Evolutionary conservation across 2,888 invertebrate species (phyloP), one percentile per base, ranked within the genome.

Genomic region (Beris chalybata): DNA sequence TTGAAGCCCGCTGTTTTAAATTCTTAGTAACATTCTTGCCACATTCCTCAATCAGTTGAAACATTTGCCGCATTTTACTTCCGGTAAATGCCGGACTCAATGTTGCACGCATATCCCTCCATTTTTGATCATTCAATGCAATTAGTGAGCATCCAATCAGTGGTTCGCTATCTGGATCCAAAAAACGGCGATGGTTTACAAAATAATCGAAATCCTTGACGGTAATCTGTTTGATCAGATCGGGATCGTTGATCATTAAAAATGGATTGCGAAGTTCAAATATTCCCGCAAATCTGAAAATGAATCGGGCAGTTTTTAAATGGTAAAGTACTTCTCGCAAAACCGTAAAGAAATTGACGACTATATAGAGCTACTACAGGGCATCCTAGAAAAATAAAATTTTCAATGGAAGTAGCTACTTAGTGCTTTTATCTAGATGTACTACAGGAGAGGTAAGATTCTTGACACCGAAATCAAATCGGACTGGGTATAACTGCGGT

Each of bases 71-170:
- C 71, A 85, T 84, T 74, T 84, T 84, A 50, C 83, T 82, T 50
- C 83, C 81, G 5, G 85, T 84, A 71, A 84, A 84, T 0, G 82
- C 81, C 2, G 85, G 85, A 53, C 83, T 83, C 3, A 83, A 67
- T 0, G 80, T 80, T 4, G 76, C 72, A 44, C 82, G 72, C 82
- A 83, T 82, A 5, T 79, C 75, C 38, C 73, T 74, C 79, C 79
- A 79, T 38, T 74, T 74, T 56, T 78, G 72, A 65, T 75, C 77
- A 6, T 71, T 71, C 71, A 79, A 70, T 0, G 72, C 47, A n/a
- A 71, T 72, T 15, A 79, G 61, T 73, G 74, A 73, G 11, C 74
- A 74, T 3, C 77, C 79, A 45, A 84, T 74, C 3, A 84, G 70
- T 0, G 82, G 81, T 31, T 85, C 85, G 0, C 78, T 68, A 0